Conservation (phyloP, 2,888 invertebrate genomes). For the Drosophila tripunctata region DNA sequence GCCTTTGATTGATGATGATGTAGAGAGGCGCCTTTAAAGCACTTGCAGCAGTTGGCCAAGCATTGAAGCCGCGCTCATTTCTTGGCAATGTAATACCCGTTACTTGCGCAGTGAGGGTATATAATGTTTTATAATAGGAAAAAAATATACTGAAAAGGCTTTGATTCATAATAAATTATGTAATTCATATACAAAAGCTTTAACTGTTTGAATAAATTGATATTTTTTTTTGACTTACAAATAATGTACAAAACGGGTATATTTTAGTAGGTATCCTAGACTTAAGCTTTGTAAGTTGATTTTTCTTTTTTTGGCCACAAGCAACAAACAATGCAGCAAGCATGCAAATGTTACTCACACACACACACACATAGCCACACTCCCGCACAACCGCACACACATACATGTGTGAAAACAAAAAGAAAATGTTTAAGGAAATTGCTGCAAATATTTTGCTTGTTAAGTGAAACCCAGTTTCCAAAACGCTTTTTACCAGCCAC, state of each 20-base stretch:
- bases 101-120: neutral
- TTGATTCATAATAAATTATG: too few relatives aligned
- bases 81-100: conserved; percentile 20
- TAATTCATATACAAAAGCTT: too few relatives aligned
- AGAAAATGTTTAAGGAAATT: conserved; percentile 80
- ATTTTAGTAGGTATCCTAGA: neutral
- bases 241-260: neutral
- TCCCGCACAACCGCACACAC: conserved; percentile 19
- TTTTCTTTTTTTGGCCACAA: conserved; percentile 43
- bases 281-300: neutral
- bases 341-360: conserved; percentile 60
- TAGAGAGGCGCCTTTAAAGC: conserved; percentile 64
- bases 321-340: conserved; percentile 44
- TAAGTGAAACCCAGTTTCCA: conserved; percentile 78
- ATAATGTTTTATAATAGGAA: neutral
- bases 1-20: conserved; percentile 72
- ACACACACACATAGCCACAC: neutral
- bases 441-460: conserved; percentile 80
- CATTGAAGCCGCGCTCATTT: conserved; percentile 44
- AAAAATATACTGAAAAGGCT: too few relatives aligned
- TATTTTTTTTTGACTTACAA: too few relatives aligned
- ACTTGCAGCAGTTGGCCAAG: conserved; percentile 51
- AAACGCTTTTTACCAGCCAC: conserved; percentile 49
- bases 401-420: conserved; percentile 41
- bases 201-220: too few relatives aligned